Evolutionary conservation across 2,888 invertebrate genomes (phyloP), one percentile per base, ranked within the genome.

Genomic region (Endotricha flammealis): DNA sequence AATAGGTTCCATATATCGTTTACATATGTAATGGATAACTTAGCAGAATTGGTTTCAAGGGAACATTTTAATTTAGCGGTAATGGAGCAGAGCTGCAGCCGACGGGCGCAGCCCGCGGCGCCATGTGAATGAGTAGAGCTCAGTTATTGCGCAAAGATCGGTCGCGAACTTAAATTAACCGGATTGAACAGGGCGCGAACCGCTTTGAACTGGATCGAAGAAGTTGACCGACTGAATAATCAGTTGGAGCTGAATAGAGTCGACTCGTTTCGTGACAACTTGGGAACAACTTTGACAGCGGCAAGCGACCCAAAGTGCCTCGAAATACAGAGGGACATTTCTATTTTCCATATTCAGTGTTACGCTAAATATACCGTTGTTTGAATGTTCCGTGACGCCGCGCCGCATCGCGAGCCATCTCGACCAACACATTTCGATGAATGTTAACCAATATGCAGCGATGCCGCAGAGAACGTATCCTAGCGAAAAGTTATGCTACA

Each of bases 151-250:
- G 47, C 44, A 36, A 47, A 48, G 46, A 53, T 48, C 37, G 34
- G 49, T 41, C 25, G 45, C 39, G 42, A 67, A 63, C 68, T 68
- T 63, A 63, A 66, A 68, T 66, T 62, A 64, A 61, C 64, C 42
- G 50, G 46, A 36, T 43, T 39, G 38, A 27, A 27, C n/a, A 12
- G 16, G 32, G 17, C 13, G 36, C 27, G 29, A 42, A 33, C 38
- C 46, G 48, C 48, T 39, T 48, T 39, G 50, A 52, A 37, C 47
- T 46, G 48, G 38, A 39, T 49, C 31, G 40, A 31, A n/a, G n/a
- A n/a, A 20, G 20, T 20, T 20, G n/a, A 8, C 20, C 20, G 20
- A 2, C 20, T 20, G 20, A 20, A 20, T 6, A 2, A 22, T 11
- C 44, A 30, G 41, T 8, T 32, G 20, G 24, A 29, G 32, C 31